phyloP scores from a whole-genome alignment of 2,888 invertebrate genomes.

The Kryphioiulus occultus region DNA sequence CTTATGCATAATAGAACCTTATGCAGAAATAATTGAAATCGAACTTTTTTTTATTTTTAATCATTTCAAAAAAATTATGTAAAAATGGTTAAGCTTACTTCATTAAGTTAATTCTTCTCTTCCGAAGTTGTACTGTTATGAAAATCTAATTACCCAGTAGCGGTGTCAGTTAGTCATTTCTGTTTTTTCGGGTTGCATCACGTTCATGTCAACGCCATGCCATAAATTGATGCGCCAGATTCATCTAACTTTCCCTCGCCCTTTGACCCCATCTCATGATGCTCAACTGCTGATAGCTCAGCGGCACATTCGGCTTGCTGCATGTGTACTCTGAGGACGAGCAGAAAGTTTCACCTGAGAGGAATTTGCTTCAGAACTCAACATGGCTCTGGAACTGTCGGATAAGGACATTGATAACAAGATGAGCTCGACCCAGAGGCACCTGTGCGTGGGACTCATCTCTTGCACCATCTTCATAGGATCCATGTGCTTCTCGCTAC shows the following conservation, averaged over 20 bases:
- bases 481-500: constrained; percentile 82
- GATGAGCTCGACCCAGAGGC: constrained; percentile 11
- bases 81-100: too few species aligned
- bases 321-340: neutral
- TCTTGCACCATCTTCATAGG: constrained; percentile 79
- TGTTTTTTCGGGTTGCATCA: neutral
- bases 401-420: constrained; percentile 34
- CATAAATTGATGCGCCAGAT: neutral
- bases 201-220: neutral
- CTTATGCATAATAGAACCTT: too few species aligned
- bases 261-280: neutral
- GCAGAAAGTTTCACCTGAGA: neutral
- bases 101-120: too few species aligned
- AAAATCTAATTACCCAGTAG: too few species aligned
- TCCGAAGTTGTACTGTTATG: too few species aligned
- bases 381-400: constrained; percentile 33
- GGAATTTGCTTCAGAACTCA: neutral
- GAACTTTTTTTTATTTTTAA: too few species aligned
- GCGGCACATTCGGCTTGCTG: neutral
- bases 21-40: too few species aligned
- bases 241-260: neutral
- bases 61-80: too few species aligned
- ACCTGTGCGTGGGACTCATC: neutral
- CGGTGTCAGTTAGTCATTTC: too few species aligned
- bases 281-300: neutral